Base-by-base conservation (phyloP, 2,888 invertebrate genomes). In the Syritta pipiens region DNA sequence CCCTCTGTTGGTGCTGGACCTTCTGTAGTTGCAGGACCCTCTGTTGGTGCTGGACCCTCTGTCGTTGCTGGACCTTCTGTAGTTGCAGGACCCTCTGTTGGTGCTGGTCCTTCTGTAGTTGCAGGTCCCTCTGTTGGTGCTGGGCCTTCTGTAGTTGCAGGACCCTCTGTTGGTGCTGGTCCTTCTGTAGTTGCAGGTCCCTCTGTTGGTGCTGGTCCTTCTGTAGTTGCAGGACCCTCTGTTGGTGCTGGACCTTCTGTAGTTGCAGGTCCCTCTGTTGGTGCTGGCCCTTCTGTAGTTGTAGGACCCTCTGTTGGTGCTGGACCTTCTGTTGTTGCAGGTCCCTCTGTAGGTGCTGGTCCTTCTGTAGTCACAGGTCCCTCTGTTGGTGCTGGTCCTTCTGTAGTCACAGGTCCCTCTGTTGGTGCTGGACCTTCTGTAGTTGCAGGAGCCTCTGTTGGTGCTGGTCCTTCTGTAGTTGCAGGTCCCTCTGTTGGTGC, bases 141-240 rank as follows among this genome's bases (percentile, higher is more conserved):
- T 44, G 22, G 42, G 4, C 44, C 59, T 12, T 9, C 22, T 17
- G 44, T 59, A 10, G 57, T 57, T 24, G 37, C 53, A 2, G 57
- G 65, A n/a, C 68, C 35, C 4, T 30, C 24, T 4, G 81, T 32
- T 9, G 82, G 83, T 9, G 81, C 63, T 37, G 75, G 26, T 49
- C 51, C 67, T 17, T 44, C 19, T n/a, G 37, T 55, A 1, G n/a
- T 6, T 5, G 3, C 12, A 2, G 7, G 7, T n/a, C 12, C 30
- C 3, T 42, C 57, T 1, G 28, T 20, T 17, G 26, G 12, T 44
- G 42, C 9, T 26, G 10, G 24, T 17, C 26, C 4, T 7, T 57
- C 19, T 7, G 35, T 12, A 2, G 35, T 19, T 4, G 9, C 14
- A 19, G 9, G 28, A 20, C 1, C 28, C 3, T 42, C 42, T 10